Evolutionary conservation across 2,113 vertebrate species (phyloP).

Genomic region (Holacanthus passer): DNA sequence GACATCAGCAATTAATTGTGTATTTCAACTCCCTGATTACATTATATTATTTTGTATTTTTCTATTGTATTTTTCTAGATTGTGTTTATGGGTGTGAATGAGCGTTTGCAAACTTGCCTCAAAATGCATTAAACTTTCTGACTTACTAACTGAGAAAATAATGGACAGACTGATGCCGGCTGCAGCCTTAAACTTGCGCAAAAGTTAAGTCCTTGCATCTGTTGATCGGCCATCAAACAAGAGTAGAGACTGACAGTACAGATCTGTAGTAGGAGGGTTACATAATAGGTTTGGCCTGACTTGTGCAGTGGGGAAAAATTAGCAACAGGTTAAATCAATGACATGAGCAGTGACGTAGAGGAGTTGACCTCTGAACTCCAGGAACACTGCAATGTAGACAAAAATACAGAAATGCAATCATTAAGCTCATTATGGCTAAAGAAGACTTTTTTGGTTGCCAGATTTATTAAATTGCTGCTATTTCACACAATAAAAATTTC

Average conservation of each 20-base stretch:
- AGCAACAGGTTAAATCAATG: constrained; percentile 60
- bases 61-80: background rate
- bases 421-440: background rate
- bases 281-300: constrained; percentile 36
- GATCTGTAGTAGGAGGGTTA: constrained; percentile 13
- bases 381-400: background rate
- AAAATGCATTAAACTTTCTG: background rate
- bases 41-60: background rate
- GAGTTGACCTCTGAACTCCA: constrained; percentile 15
- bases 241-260: constrained; percentile 1
- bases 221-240: constrained; percentile 1
- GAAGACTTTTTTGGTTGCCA: background rate
- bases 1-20: no score
- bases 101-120: background rate
- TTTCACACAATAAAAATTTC: background rate
- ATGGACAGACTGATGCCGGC: no score
- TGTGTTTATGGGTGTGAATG: background rate
- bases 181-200: fast-evolving
- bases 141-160: background rate
- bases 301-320: constrained; percentile 19
- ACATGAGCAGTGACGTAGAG: background rate
- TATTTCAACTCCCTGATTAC: background rate
- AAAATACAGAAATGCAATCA: background rate
- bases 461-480: background rate
- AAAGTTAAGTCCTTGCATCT: background rate